Percentiles rank a stretch among this genome's conserved stretches.
Evolutionary conservation across 2,888 invertebrate species (phyloP).

Genomic region (Drosophila paramelanica): DNA sequence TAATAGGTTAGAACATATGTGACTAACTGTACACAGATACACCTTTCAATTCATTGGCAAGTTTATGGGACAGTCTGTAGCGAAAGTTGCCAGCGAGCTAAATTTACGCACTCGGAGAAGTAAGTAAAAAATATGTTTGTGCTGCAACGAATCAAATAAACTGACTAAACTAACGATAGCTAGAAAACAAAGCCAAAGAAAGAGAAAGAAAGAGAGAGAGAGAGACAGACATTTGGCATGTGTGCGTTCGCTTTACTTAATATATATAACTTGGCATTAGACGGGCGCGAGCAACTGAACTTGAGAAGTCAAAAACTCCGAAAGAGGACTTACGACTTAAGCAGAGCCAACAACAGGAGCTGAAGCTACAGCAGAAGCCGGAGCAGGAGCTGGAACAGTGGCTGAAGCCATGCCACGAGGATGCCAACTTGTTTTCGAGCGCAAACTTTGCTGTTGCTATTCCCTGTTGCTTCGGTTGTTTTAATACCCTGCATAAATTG

Average conservation of each 20-base stretch:
- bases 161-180: slow-evolving; percentile 37
- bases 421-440: slow-evolving; percentile 63
- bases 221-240: slow-evolving; percentile 18
- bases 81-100: slow-evolving; percentile 46
- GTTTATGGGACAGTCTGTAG: slow-evolving; percentile 56
- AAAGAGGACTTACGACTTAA: slow-evolving; percentile 76
- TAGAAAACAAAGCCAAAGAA: not conserved
- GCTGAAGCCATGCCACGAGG: slow-evolving; percentile 26
- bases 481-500: not conserved
- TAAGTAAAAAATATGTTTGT: slow-evolving; percentile 56
- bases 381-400: slow-evolving; percentile 1
- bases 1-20: slow-evolving; percentile 35
- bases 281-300: slow-evolving; percentile 62
- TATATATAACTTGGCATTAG: slow-evolving; percentile 77
- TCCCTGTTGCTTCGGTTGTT: slow-evolving; percentile 52
- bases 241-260: slow-evolving; percentile 54
- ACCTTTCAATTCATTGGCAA: slow-evolving; percentile 79
- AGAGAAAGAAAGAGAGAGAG: not conserved
- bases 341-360: slow-evolving; percentile 27
- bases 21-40: slow-evolving; percentile 27
- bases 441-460: slow-evolving; percentile 58
- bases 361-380: not conserved
- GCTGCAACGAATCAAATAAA: slow-evolving; percentile 65
- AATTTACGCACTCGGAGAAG: slow-evolving; percentile 52
- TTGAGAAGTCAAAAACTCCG: slow-evolving; percentile 80